Percentiles rank a stretch among this genome's conserved stretches.
phyloP scores from a whole-genome alignment of 2,113 vertebrate species.

The Cygnus atratus region DNA sequence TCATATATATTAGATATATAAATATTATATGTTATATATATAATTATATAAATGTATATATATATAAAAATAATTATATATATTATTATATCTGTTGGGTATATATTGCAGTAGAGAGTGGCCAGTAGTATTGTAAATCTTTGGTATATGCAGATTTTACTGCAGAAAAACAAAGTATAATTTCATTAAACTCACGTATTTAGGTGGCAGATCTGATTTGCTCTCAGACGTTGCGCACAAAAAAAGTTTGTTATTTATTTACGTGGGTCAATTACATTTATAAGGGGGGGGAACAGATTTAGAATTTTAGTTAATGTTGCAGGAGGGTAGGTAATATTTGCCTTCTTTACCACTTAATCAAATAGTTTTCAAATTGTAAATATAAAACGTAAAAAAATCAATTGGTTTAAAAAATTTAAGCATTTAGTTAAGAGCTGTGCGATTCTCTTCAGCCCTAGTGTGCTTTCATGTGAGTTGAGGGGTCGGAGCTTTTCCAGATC shows the following conservation, averaged over 20 bases:
- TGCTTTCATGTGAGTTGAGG: too few relatives aligned
- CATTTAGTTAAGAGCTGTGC: not conserved
- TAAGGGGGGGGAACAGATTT: too few relatives aligned
- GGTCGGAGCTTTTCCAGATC: not conserved
- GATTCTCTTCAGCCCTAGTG: too few relatives aligned
- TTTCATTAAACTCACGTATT: not conserved
- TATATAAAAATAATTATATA: too few relatives aligned
- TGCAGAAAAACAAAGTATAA: not conserved
- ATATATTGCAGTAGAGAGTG: not conserved
- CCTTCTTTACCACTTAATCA: too few relatives aligned
- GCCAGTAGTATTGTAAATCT: accelerated
- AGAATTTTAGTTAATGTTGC: not conserved
- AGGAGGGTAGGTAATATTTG: not conserved
- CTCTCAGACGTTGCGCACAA: not conserved
- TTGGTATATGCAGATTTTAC: not conserved
- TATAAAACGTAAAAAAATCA: too few relatives aligned
- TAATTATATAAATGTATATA: too few relatives aligned
- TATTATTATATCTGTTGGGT: too few relatives aligned
- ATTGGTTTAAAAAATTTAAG: too few relatives aligned
- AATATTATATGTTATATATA: too few relatives aligned
- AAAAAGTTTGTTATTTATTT: not conserved
- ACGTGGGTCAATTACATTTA: not conserved
- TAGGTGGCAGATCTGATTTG: not conserved
- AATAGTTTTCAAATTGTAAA: too few relatives aligned
- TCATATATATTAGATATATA: too few relatives aligned